Evolutionary conservation across 2,797 vertebrate genomes (phyloP).

Genomic region (Rhabdophis nuchalis): DNA sequence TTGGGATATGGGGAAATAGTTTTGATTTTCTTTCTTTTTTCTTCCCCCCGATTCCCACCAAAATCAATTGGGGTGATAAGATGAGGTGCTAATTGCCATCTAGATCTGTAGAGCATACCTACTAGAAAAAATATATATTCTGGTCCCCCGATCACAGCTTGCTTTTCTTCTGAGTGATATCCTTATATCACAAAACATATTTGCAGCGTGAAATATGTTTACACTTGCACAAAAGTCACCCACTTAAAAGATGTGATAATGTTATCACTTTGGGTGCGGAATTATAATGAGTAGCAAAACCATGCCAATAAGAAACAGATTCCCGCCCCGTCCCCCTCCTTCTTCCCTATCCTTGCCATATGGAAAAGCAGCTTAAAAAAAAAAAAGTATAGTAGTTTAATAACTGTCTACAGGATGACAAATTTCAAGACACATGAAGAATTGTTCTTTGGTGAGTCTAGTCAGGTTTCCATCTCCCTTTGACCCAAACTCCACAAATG

Average conservation of each 20-base stretch:
- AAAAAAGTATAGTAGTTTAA: background rate
- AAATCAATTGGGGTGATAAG: background rate
- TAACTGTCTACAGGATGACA: background rate
- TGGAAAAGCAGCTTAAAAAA: conserved; percentile 10
- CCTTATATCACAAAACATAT: conserved; percentile 23
- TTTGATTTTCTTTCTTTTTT: background rate
- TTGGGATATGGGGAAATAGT: background rate
- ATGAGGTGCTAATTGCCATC: conserved; percentile 1
- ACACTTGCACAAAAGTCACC: conserved; percentile 36
- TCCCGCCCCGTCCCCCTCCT: background rate
- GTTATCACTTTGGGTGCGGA: conserved; percentile 34
- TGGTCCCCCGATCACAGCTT: conserved; percentile 8
- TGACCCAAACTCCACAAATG: background rate
- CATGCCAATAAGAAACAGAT: conserved; percentile 25
- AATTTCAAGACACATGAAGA: background rate
- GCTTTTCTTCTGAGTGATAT: conserved; percentile 8
- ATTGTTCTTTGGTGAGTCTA: background rate
- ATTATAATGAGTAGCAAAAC: conserved; percentile 31
- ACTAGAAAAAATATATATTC: background rate
- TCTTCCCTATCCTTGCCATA: conserved; percentile 8
- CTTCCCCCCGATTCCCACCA: background rate
- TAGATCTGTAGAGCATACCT: background rate
- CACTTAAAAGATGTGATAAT: conserved; percentile 41
- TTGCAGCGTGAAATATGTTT: conserved; percentile 16
- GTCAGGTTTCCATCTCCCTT: background rate